Evolutionary conservation across 2,113 vertebrate species (phyloP), one percentile per base, ranked within the genome.

Genomic region (Gallinago jamesoni): DNA sequence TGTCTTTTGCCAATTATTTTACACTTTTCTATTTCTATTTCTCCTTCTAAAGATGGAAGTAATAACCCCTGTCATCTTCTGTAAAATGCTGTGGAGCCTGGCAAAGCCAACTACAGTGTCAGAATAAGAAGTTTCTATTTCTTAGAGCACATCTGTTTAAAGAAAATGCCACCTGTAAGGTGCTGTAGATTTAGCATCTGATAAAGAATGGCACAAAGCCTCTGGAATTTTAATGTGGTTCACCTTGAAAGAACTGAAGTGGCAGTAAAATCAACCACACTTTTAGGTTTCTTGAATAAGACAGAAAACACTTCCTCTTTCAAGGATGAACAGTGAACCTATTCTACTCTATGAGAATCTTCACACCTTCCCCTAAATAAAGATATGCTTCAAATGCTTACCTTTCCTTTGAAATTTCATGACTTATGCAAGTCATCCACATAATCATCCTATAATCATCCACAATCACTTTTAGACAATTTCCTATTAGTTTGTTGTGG

Each of bases 171-270:
- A 23, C 30, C 10, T 64, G 12, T 52, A 28, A 70, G 19, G 31
- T 72, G 56, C 27, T 90, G 41, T 70, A 89, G 66, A 92, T 75
- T 52, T 75, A 82, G 22, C 0, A 5, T 37, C 56, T 89, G 73
- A 70, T 78, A 84, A 88, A 70, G 25, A 90, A 75, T 20, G 48
- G 62, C 16, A 56, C 78, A 23, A 95, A 78, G 64, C 28, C 23
- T 84, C 59, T 60, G 95, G 83, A 95, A 95, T 93, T 89, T 93
- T 75, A n/a, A 87, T 79, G 88, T 91, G 92, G 73, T 96, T 97
- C 69, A 79, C 35, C 48, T 57, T 89, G 69, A 94, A 89, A 90
- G 64, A 96, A 94, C 72, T 41, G 4, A 74, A 90, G 28, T 78
- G 62, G 48, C 60, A 76, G 68, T 63, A 96, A 86, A 93, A 79